Evolutionary conservation across 2,888 invertebrate genomes (phyloP), one percentile per base, ranked within the genome.

Genomic region (Stenolophus ochropezus): DNA sequence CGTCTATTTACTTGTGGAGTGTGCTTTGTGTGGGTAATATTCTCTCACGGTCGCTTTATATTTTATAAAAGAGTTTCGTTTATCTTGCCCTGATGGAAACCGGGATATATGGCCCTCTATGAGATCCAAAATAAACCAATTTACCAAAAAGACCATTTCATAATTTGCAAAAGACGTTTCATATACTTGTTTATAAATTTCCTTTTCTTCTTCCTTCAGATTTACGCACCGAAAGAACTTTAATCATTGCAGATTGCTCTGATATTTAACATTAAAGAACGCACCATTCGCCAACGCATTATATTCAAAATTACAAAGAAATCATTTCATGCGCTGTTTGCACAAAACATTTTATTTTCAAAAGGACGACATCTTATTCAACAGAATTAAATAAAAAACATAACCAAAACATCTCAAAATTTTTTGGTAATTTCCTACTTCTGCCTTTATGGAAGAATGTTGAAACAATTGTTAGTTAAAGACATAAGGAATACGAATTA

Each of bases 31-130:
- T 49, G 18, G 47, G 73, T 73, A 73, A 73, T 73, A 73, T 73
- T 73, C 73, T 73, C 73, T 21, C 73, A 73, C 49, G 65, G 65
- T 69, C 18, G 73, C 73, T 47, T 73, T 73, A 73, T 73, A 73
- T 73, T 49, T 73, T 73, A 73, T 73, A 73, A 73, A 73, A 73
- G 73, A 73, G 49, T 73, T 73, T 49, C 73, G 73, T 73, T 73
- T 73, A 69, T 47, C 69, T 69, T 47, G 42, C 42, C 69, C 25
- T 61, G 61, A 61, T 61, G 61, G 61, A 61, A 61, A 61, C 61
- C 25, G 61, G 61, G 61, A 61, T 61, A 61, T 61, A 61, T 61
- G 61, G 61, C 3, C 61, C 61, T 61, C 25, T 25, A 61, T 27
- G 23, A 61, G 61, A 61, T 25, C 25, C 61, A 61, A 61, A 61